A percentile compares a stretch with the other conserved stretches of the same genome.
Conservation (phyloP, 2,888 invertebrate species). For the Volucella inanis region DNA sequence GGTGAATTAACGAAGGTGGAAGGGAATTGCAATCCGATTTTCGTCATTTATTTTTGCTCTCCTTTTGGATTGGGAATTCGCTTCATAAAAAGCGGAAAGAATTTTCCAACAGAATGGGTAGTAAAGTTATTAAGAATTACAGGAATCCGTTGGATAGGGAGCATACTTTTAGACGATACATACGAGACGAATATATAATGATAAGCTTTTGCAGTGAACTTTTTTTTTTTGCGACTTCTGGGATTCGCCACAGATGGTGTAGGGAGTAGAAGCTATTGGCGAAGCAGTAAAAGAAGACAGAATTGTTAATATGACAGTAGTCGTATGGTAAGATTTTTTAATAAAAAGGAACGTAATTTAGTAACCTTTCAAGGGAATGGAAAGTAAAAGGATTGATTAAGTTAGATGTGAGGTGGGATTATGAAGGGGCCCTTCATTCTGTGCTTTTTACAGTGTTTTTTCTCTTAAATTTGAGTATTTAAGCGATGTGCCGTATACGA, state of each 20-base stretch:
- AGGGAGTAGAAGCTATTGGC: too few relatives aligned
- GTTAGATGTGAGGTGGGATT: too few relatives aligned
- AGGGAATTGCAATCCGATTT: slow-evolving; percentile 61
- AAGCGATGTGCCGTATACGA: too few relatives aligned
- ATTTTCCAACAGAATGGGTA: neutral
- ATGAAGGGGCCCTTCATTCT: too few relatives aligned
- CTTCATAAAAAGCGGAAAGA: slow-evolving; percentile 16
- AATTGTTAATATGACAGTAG: too few relatives aligned
- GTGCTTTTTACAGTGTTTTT: too few relatives aligned
- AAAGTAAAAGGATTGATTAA: too few relatives aligned
- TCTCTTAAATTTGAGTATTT: too few relatives aligned
- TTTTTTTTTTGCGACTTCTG: neutral
- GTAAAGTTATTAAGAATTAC: slow-evolving; percentile 43
- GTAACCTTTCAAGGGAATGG: too few relatives aligned
- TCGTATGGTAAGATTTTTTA: too few relatives aligned
- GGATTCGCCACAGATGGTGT: neutral
- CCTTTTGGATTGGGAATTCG: slow-evolving; percentile 1
- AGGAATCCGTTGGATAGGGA: slow-evolving; percentile 15
- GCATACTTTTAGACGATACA: neutral
- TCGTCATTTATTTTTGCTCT: neutral
- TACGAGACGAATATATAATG: slow-evolving; percentile 37
- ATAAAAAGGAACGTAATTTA: too few relatives aligned
- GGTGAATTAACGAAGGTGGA: slow-evolving; percentile 54
- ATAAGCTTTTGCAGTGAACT: slow-evolving; percentile 15
- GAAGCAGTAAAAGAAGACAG: too few relatives aligned